Evolutionary conservation across 2,113 vertebrate species (phyloP).

Genomic region (Dicentrarchus labrax): DNA sequence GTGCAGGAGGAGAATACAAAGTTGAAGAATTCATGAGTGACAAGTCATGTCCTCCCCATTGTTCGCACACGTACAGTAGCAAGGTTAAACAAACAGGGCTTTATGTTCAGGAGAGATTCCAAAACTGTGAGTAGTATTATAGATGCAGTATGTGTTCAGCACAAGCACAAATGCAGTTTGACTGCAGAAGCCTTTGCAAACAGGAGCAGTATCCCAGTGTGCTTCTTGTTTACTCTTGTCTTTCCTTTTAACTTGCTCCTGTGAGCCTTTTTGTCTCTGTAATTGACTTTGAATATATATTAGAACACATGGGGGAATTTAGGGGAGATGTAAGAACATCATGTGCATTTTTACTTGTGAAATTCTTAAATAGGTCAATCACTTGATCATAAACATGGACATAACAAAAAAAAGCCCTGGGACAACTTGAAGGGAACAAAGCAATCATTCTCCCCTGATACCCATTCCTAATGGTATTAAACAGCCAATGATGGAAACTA

Average conservation of each 20-base stretch:
- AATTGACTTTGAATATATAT: conserved; percentile 19
- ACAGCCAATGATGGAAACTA: conserved; percentile 55
- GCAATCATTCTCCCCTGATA: conserved; percentile 41
- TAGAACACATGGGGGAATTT: conserved; percentile 18
- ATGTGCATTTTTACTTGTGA: conserved; percentile 18
- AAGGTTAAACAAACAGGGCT: conserved; percentile 57
- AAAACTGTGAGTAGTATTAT: conserved; percentile 2
- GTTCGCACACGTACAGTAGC: conserved; percentile 3
- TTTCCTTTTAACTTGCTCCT: conserved; percentile 6
- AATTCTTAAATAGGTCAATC: conserved; percentile 45
- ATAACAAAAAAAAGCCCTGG: conserved; percentile 8
- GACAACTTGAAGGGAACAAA: conserved; percentile 59
- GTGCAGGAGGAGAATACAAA: conserved; percentile 32
- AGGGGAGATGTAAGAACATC: neutral
- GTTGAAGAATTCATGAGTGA: conserved; percentile 41
- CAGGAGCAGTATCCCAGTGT: conserved; percentile 10
- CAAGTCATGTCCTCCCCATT: conserved; percentile 33
- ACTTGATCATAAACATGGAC: conserved; percentile 42
- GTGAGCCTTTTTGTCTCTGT: conserved; percentile 23
- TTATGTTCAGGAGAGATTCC: conserved; percentile 20
- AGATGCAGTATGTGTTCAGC: conserved; percentile 20
- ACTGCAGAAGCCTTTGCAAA: conserved; percentile 35
- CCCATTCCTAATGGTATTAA: conserved; percentile 53
- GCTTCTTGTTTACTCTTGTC: conserved; percentile 25
- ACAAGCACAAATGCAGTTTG: conserved; percentile 17